Evolutionary conservation across 2,888 invertebrate species (phyloP), one percentile per base, ranked within the genome.

Genomic region (Neoascia interrupta): DNA sequence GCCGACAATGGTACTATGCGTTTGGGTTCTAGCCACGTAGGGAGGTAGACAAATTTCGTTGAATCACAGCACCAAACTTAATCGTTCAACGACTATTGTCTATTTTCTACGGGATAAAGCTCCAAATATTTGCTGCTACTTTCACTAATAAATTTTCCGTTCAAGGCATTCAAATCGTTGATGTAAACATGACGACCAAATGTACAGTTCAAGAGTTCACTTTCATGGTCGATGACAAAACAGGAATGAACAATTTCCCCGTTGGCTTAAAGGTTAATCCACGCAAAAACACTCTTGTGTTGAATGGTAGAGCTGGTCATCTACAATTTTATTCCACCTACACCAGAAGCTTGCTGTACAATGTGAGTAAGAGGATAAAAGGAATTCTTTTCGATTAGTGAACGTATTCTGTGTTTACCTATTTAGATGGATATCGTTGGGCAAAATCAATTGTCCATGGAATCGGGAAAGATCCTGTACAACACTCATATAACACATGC

Each of bases 241-340:
- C 91, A 6, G 90, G 90, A 37, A 84, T 89, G 36, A 87, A 86
- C 64, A 89, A 90, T 69, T 89, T 86, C 60, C 89, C 89, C 1
- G 66, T 87, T 81, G 89, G 86, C 54, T 85, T 84, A 85, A 84
- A 90, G 18, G 87, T 91, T 49, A 94, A 95, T 88, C 92, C 93
- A 1, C 89, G 92, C 43, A 92, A 92, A 6, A 91, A 91, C 82
- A 89, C 92, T 5, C 86, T 95, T 13, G 92, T 94, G 28, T 88
- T 93, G 72, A 95, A 95, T 85, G 94, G 95, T 26, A 90, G 92
- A 80, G 90, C 91, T 0, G 95, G 95, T 10, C 93, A 94, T 83
- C 88, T 95, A 43, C 95, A 95, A 86, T 94, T 95, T 88, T 95
- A 92, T 86, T 92, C 92, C 41, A 91, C 92, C 0, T 88, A 90